Evolutionary conservation across 2,113 vertebrate species (phyloP).

Genomic region (Hemicordylus capensis): DNA sequence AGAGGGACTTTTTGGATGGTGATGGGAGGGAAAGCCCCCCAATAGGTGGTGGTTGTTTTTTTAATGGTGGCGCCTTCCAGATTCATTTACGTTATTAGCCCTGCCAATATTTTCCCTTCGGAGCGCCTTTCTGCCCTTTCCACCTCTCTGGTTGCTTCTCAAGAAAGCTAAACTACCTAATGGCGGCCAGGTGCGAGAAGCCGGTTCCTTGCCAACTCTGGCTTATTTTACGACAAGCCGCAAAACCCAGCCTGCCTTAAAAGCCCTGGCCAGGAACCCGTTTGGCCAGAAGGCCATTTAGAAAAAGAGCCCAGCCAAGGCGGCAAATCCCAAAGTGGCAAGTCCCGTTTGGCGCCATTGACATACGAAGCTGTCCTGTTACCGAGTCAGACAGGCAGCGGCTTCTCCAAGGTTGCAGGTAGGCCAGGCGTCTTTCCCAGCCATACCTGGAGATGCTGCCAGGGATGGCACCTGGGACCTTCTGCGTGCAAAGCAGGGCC

Average conservation of each 20-base stretch:
- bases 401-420: too few relatives aligned
- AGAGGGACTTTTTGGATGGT: slow-evolving; percentile 17
- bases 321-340: not conserved
- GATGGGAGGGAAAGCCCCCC: not conserved
- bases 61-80: slow-evolving; percentile 19
- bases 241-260: not conserved
- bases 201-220: not conserved
- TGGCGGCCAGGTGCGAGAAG: not conserved
- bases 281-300: not conserved
- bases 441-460: too few relatives aligned
- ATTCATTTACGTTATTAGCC: not conserved
- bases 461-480: too few relatives aligned
- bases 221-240: not conserved
- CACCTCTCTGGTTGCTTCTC: not conserved
- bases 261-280: too few relatives aligned
- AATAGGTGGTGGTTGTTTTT: too few relatives aligned
- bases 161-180: not conserved
- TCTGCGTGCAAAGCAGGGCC: too few relatives aligned
- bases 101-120: not conserved
- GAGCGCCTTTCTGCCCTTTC: not conserved
- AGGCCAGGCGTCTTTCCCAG: too few relatives aligned
- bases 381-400: too few relatives aligned
- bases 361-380: too few relatives aligned
- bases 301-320: not conserved
- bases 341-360: not conserved